phyloP scores from a whole-genome alignment of 2,113 vertebrate genomes.

The Periophthalmodon schlosseri region DNA sequence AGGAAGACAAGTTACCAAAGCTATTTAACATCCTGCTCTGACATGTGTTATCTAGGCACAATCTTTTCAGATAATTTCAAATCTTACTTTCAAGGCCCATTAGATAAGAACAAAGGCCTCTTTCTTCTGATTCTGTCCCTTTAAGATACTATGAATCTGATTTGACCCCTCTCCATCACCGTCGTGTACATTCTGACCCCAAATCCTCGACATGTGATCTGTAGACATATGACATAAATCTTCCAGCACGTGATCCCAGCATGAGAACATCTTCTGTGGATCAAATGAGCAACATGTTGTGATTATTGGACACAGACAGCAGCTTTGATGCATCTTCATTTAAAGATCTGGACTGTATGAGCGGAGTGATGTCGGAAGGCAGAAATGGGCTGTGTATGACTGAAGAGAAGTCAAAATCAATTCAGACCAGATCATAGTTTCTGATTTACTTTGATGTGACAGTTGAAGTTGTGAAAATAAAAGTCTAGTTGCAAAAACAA shows the following conservation, averaged over 20 bases:
- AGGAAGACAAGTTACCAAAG: background rate
- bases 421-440: slow-evolving; percentile 48
- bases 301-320: slow-evolving; percentile 21
- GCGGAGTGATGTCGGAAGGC: slow-evolving; percentile 28
- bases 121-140: background rate
- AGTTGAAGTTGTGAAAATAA: background rate
- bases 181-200: background rate
- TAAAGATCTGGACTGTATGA: slow-evolving; percentile 16
- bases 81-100: background rate
- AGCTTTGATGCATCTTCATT: slow-evolving; percentile 8
- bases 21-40: background rate
- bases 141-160: background rate
- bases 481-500: background rate
- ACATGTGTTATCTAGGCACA: background rate
- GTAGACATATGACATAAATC: slow-evolving; percentile 17
- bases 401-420: slow-evolving; percentile 24
- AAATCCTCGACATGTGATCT: slow-evolving; percentile 19
- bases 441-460: slow-evolving; percentile 18
- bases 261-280: slow-evolving; percentile 1
- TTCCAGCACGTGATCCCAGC: background rate
- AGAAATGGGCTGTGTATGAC: slow-evolving; percentile 20
- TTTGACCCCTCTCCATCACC: slow-evolving; percentile 17
- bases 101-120: background rate
- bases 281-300: slow-evolving; percentile 20
- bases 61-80: background rate